Base-by-base conservation (phyloP, 2,113 vertebrate species). In the Suricata suricatta region DNA sequence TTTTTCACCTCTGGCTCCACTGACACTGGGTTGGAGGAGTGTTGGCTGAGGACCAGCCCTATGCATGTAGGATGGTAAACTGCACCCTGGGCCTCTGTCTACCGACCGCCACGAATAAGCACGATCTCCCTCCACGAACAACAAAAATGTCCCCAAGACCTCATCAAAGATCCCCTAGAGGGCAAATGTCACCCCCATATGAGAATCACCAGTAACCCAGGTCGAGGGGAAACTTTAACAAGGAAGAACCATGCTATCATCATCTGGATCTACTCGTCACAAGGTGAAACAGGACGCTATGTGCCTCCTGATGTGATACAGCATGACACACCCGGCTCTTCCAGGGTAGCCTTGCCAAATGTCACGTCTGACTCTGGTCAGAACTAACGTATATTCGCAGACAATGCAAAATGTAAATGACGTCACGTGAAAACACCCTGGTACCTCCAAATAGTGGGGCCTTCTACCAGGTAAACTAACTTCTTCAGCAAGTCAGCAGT, bases 341-440 rank as follows among this genome's bases (percentile, higher is more conserved):
- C 25, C 47, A 47, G 95, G 82, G 41, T 29, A 54, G 9, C 38
- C 50, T 35, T 89, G 68, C 11, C 81, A 96, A 86, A 96, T 63
- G n/a, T 87, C 81, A 93, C 90, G 57, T 19, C 15, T 64, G 33
- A 60, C 91, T 60, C 72, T 74, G 91, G 93, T 68, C 63, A 91
- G 71, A 77, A 23, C 41, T 52, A 81, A 86, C 17, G 86, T 82
- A 69, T 1, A 54, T 14, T 82, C 76, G 21, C 64, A 80, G 31
- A 87, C 82, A 91, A 90, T 33, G 35, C 6, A 93, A 95, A 93
- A 79, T n/a, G 72, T 69, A 83, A 85, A 50, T 35, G 33, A 76
- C 0, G 80, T 3, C 6, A 82, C 29, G 31, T 29, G 31, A 91
- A 91, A 82, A 29, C 35, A 84, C n/a, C 41, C 0, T 38, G 25